Evolutionary conservation across 2,888 invertebrate genomes (phyloP).

Genomic region (Apamea anceps): DNA sequence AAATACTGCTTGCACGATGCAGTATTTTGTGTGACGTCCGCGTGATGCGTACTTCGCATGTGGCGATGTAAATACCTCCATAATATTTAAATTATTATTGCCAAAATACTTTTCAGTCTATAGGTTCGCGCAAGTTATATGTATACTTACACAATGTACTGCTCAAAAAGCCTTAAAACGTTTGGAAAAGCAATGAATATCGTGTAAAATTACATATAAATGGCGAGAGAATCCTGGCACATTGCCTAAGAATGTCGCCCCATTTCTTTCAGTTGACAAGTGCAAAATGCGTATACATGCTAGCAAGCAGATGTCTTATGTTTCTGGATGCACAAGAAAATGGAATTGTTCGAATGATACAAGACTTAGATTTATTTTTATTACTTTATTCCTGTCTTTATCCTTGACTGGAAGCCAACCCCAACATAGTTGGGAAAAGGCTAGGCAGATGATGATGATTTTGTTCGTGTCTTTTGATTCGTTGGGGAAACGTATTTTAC

Average conservation of each 20-base stretch:
- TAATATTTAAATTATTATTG: background rate
- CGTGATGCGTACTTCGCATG: no score
- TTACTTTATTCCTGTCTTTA: background rate
- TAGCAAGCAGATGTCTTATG: slow-evolving; percentile 45
- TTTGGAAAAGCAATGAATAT: slow-evolving; percentile 45
- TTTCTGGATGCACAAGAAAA: slow-evolving; percentile 25
- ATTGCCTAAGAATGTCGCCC: slow-evolving; percentile 29
- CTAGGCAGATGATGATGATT: no score
- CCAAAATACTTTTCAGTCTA: background rate
- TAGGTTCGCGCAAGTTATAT: background rate
- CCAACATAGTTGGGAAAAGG: no score
- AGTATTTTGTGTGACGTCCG: background rate
- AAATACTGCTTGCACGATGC: background rate
- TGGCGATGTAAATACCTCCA: no score
- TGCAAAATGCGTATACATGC: slow-evolving; percentile 50
- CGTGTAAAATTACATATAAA: slow-evolving; percentile 44
- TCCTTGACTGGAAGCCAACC: no score
- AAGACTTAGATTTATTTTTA: slow-evolving; percentile 20
- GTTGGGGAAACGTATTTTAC: background rate
- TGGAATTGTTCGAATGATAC: slow-evolving; percentile 17
- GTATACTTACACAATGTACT: background rate
- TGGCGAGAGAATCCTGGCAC: slow-evolving; percentile 43
- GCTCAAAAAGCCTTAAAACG: slow-evolving; percentile 1
- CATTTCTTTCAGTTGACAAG: slow-evolving; percentile 55
- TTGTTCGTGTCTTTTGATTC: background rate